Base-by-base conservation (phyloP, 1,140 invertebrate genomes). In the Zaprionus taronus region DNA sequence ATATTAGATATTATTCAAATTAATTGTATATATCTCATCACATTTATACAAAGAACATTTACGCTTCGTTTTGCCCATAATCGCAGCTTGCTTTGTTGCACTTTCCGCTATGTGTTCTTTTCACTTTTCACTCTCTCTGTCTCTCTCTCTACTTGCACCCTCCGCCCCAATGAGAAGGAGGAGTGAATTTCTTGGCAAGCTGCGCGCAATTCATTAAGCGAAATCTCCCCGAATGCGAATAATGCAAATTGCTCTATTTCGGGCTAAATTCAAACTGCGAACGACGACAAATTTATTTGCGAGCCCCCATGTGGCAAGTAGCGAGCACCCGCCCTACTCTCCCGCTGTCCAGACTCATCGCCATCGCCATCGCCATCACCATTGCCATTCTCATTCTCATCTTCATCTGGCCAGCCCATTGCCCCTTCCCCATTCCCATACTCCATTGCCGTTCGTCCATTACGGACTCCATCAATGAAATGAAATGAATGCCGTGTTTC, bases 181-280 rank as follows among this genome's bases (percentile, higher is more conserved):
- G 38, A 17, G 65, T 14, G 61, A 55, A 82, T 77, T 83, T 87
- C 83, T 86, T 86, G 83, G 83, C 83, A 87, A 86, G 72, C 83
- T 86, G 83, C 80, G 83, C 64, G 83, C 83, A 86, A 86, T 86
- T 86, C 83, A 86, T 86, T 86, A 86, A 86, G 67, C 72, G 80
- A 85, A 84, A 85, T 85, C 79, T 65, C 55, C 64, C 51, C 77
- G 84, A 83, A 86, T 85, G 82, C 77, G 83, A 86, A 86, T 86
- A 87, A 86, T 86, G 83, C 77, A 86, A 86, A 86, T 86, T 86
- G 83, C 83, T 86, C 83, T 86, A 86, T 86, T 86, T 86, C 82
- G 47, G 70, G 67, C 72, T 70, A 74, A 71, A 44, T 36, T 62
- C 63, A 66, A 74, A 58, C 68, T 53, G 71, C 81, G 73, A 83